Evolutionary conservation across 2,797 vertebrate genomes (phyloP), one percentile per base, ranked within the genome.

Genomic region (Acipenser transmontanus): DNA sequence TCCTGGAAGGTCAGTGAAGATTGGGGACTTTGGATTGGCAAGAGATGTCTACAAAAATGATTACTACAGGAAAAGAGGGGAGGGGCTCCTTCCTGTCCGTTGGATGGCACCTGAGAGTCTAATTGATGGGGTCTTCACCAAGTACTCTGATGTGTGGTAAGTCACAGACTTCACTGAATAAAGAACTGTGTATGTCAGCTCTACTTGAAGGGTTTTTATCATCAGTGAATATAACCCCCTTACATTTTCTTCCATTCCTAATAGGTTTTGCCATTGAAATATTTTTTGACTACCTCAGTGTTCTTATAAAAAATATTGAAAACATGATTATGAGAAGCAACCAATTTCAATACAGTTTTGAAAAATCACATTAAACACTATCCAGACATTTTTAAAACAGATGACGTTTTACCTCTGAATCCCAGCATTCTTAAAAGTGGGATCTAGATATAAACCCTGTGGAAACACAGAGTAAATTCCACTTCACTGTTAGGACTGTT

Each of bases 51-150:
- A 91, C 71, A 90, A 88, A 83, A 88, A 84, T 10, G 84, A 91
- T 73, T 90, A 91, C 66, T 92, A 91, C 12, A 89, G 88, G 61
- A 91, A 91, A 74, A 87, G 75, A 67, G 90, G 88, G 49, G 88
- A 92, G 78, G 88, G 89, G 1, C 66, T 90, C 8, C 81, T 92
- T 0, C 91, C 88, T 50, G 81, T 92, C 47, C 82, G 87, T 70
- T 92, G 91, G 88, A 91, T 91, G 90, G 81, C 88, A 74, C 89
- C 86, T 9, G 88, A 91, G 77, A 91, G 88, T 70, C 75, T 91
- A 54, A 71, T 83, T 70, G 88, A 91, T 56, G 91, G 89, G 50
- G 72, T 91, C 72, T 92, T 92, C 78, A 87, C 85, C 52, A 89
- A 76, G 57, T 73, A 60, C 11, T 86, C 88, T 63, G 88, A 91